Evolutionary conservation across 2,113 vertebrate genomes (phyloP), one percentile per base, ranked within the genome.

Genomic region (Pavo muticus): DNA sequence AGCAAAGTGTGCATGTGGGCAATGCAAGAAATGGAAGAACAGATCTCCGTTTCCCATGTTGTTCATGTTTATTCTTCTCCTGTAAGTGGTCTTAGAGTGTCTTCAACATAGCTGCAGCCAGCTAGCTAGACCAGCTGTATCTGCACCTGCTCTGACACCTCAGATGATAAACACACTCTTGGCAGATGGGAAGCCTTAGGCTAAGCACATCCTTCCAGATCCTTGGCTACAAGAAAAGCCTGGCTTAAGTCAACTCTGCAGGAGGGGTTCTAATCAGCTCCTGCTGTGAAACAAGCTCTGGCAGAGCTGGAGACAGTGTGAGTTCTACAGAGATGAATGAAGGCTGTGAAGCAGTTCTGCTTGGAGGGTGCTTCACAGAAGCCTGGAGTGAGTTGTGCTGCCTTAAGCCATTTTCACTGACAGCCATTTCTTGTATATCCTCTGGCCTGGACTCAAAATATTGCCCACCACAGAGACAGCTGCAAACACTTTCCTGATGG

Each of bases 321-420:
- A 29, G 14, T 59, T 27, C 35, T 47, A 5, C 35, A 18, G 42
- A 5, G 10, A 24, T 78, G 29, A n/a, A 78, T 3, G 14, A 35
- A 29, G 67, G 8, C 40, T 4, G 1, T 1, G 0, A 6, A 39
- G 27, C 3, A 16, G 10, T 17, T 65, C 15, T 61, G 60, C 1
- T 1, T 1, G 25, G 24, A 83, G 20, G 16, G 19, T 9, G 71
- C 35, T 75, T 44, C 24, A 40, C 57, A 3, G 2, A 30, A 76
- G 17, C 77, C 15, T 65, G 6, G 25, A 60, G 25, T 30, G 21
- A 2, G n/a, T 54, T 29, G 14, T 13, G 10, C 19, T 1, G 0
- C 9, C 50, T 30, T 25, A 45, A 4, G 16, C 27, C 9, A 2
- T 42, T 68, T 50, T 76, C n/a, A 16, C 0, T 29, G 42, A 47